Base-by-base conservation (phyloP, 2,888 invertebrate species). In the Thecophora atra region DNA sequence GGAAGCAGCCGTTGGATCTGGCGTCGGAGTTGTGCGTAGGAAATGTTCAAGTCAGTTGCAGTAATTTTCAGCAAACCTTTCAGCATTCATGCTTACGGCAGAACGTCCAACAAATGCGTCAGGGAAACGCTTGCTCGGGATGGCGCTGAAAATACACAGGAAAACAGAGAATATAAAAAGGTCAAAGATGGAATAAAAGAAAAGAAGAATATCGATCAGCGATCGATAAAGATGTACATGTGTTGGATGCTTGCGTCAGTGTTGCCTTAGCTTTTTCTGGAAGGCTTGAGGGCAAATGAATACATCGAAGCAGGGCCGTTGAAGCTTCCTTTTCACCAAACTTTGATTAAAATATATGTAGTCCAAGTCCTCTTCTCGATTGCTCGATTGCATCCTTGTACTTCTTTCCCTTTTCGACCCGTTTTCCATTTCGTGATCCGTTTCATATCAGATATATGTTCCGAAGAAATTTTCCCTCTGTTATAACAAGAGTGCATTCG, bases 1-100 rank as follows among this genome's bases (percentile, higher is more conserved):
- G 69, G 69, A 26, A 51, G 28, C 11, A 24, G 56, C 62, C 68
- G 58, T 63, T 73, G 58, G 56, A 70, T 72, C 54, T 70, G 68
- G 58, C 71, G 72, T 74, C 70, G 56, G 62, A 47, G 66, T 65
- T 67, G 54, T 52, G 70, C 70, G 70, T 67, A 66, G 52, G 70
- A 67, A 66, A 62, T 52, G 37, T 28, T 64, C 24, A 15, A 21
- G 5, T 66, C 51, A n/a, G 19, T 66, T 21, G 60, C 47, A 28
- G 69, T 28, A 51, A 60, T 60, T 69, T 66, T 19, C n/a, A 66
- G 8, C 54, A 37, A 67, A 37, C 51, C 26, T 47, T 47, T 37
- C 37, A 37, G 37, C 37, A 37, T 54, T 56, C 67, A 67, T 67
- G 67, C 54, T 54, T 54, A 56, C 56, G 17, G 37, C 54, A 67